These are phyloP conservation scores for Sinocyclocheilus anshuiensis DNA, from an alignment of 2,113 vertebrate species.

Conservation along the genomic window DNA sequence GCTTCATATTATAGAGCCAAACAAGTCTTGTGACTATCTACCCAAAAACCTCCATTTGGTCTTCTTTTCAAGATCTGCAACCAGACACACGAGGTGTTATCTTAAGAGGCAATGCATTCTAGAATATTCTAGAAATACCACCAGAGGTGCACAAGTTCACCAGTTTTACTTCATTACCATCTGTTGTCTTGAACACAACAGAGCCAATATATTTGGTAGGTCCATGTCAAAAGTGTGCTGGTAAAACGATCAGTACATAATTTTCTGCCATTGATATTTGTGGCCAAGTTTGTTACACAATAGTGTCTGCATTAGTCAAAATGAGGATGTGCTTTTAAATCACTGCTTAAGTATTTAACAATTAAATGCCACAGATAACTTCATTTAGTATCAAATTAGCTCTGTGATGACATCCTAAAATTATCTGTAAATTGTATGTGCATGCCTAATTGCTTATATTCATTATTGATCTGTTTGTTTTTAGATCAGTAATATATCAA, in stretches of 20 bases:
- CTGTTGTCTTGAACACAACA: slow-evolving; percentile 29
- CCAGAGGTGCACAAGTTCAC: slow-evolving; percentile 15
- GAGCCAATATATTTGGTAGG: not conserved
- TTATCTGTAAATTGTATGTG: not conserved
- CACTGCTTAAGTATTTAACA: slow-evolving; percentile 29
- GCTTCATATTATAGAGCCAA: not conserved
- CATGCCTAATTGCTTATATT: not conserved
- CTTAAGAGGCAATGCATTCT: not conserved
- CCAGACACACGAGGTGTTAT: not conserved
- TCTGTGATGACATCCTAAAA: not conserved
- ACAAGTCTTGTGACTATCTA: not conserved
- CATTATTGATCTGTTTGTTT: not conserved
- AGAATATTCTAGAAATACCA: not conserved
- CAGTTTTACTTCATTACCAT: slow-evolving; percentile 19
- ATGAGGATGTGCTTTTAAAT: slow-evolving; percentile 15
- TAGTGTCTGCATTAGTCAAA: slow-evolving; percentile 44
- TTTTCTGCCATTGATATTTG: not conserved
- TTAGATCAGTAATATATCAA: not conserved
- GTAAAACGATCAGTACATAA: not conserved
- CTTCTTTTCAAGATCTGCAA: not conserved
- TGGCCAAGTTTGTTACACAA: slow-evolving; percentile 58
- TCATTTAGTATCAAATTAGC: not conserved
- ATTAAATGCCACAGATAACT: not conserved
- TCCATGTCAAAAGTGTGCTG: slow-evolving; percentile 8
- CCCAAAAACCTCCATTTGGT: not conserved